These are phyloP conservation scores for Hydropsyche tenuis DNA, from an alignment of 1,140 invertebrate species.

Conservation along the genomic window DNA sequence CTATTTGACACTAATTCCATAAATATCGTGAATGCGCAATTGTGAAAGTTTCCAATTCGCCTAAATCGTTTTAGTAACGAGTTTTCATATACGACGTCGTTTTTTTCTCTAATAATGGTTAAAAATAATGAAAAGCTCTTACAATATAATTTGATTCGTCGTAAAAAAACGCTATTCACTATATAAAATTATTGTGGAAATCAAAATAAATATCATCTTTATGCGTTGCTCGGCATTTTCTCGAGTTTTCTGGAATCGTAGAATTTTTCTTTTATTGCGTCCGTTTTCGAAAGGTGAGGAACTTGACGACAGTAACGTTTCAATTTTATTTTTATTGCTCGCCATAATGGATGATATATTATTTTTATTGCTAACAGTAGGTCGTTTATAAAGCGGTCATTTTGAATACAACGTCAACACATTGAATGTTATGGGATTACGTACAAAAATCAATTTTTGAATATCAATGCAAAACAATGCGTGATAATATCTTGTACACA, in stretches of 20 bases:
- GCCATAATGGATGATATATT: constrained; percentile 16
- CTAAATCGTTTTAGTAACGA: constrained; percentile 17
- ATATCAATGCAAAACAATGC: constrained; percentile 8
- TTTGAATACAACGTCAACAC: constrained; percentile 5
- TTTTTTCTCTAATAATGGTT: constrained; percentile 12
- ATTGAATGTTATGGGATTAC: neutral
- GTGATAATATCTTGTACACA: too few species aligned
- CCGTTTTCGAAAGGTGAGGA: too few species aligned
- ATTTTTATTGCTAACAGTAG: constrained; percentile 9
- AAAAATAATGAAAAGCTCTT: constrained; percentile 11
- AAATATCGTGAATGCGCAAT: constrained; percentile 17
- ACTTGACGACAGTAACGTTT: neutral
- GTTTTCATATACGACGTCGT: neutral
- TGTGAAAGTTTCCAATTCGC: constrained; percentile 16
- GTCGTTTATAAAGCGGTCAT: neutral
- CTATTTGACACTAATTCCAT: constrained; percentile 17
- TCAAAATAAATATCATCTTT: neutral
- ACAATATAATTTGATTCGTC: constrained; percentile 5
- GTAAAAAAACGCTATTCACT: constrained; percentile 6
- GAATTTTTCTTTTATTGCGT: too few species aligned
- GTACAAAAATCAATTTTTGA: constrained; percentile 13
- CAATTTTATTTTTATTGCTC: constrained; percentile 14
- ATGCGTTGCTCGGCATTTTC: neutral
- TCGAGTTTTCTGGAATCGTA: too few species aligned
- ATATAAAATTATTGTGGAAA: constrained; percentile 5